Percentiles rank a stretch among this genome's conserved stretches.
Evolutionary conservation across 1,140 invertebrate genomes (phyloP).

Genomic region (Sarcophaga bullata): DNA sequence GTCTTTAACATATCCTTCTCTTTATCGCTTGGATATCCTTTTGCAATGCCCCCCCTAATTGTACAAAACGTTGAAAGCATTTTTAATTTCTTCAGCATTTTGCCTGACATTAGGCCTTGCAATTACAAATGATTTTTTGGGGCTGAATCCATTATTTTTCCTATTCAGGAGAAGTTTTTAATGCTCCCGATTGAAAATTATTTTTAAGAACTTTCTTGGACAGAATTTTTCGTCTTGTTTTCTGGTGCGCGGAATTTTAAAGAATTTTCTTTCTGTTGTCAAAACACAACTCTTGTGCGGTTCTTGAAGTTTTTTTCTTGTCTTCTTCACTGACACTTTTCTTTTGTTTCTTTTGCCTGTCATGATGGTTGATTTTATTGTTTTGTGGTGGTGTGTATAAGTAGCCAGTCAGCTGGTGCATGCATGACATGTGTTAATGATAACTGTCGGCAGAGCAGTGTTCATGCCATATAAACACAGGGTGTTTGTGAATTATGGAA

Average conservation of each 20-base stretch:
- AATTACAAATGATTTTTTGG: constrained; percentile 68
- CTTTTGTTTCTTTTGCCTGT: background rate
- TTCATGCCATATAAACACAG: background rate
- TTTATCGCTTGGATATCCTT: constrained; percentile 83
- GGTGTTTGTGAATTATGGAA: too few species aligned
- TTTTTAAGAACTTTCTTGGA: background rate
- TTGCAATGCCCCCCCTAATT: too few species aligned
- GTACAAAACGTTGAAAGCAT: constrained; percentile 80
- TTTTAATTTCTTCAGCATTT: constrained; percentile 78
- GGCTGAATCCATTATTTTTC: constrained; percentile 21
- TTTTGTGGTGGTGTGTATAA: background rate
- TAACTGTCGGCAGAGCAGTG: background rate
- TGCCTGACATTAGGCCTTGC: constrained; percentile 77
- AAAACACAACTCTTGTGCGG: constrained; percentile 1
- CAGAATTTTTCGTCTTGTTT: background rate
- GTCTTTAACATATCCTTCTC: constrained; percentile 69
- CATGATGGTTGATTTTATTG: background rate
- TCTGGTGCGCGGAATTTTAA: constrained; percentile 9
- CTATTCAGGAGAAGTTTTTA: background rate
- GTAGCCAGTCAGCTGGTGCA: background rate
- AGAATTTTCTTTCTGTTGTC: constrained; percentile 14
- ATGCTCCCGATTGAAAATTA: background rate
- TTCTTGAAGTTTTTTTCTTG: background rate
- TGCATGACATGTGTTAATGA: background rate
- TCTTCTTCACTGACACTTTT: too few species aligned